A percentile compares a stretch with the other conserved stretches of the same genome.
Conservation (phyloP, 2,113 vertebrate genomes). For the Amia ocellicauda region DNA sequence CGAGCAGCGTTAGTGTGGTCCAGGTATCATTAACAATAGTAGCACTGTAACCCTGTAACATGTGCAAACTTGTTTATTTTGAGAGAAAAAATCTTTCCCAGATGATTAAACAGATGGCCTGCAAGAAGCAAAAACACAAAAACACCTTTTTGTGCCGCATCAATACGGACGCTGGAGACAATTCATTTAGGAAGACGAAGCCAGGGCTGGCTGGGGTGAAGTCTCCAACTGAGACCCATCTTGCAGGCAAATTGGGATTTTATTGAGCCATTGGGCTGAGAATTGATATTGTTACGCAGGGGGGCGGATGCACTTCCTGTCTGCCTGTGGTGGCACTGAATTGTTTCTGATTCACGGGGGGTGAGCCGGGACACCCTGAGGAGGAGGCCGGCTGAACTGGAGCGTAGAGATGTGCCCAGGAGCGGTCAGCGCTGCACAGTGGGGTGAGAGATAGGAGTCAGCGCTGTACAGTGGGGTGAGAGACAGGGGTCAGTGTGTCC, state of each 20-base stretch:
- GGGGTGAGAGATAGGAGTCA: too few relatives aligned
- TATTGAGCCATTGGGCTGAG: not conserved
- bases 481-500: too few relatives aligned
- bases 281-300: not conserved
- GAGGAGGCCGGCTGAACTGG: too few relatives aligned
- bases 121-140: slow-evolving; percentile 18
- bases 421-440: too few relatives aligned
- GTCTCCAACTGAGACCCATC: not conserved
- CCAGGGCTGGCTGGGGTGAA: not conserved
- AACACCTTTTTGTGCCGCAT: too few relatives aligned
- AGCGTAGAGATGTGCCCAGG: too few relatives aligned
- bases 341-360: too few relatives aligned
- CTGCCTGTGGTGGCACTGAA: too few relatives aligned
- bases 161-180: too few relatives aligned
- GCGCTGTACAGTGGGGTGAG: too few relatives aligned
- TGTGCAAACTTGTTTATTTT: slow-evolving; percentile 51
- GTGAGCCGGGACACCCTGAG: too few relatives aligned
- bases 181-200: not conserved
- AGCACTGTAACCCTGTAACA: slow-evolving; percentile 43
- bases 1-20: slow-evolving; percentile 46
- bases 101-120: slow-evolving; percentile 45
- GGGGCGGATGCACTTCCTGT: not conserved
- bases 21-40: slow-evolving; percentile 51
- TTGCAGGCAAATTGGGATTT: not conserved
- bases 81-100: slow-evolving; percentile 35